Evolutionary conservation across 1,140 invertebrate genomes (phyloP).

Genomic region (Eubasilissa regina): DNA sequence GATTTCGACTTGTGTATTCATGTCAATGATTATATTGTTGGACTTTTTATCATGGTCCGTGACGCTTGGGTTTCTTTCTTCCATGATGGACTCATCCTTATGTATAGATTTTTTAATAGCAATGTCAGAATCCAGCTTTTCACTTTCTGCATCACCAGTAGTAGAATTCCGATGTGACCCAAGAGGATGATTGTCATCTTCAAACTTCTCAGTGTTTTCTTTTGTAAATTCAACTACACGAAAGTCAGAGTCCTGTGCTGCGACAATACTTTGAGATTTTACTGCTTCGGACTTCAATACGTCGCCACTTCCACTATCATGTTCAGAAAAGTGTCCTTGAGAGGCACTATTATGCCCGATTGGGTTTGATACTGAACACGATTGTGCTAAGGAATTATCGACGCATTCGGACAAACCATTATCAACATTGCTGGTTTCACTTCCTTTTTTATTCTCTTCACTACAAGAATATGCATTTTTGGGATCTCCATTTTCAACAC

Average conservation of each 20-base stretch:
- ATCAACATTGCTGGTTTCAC: not conserved
- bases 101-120: no score
- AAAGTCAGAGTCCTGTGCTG: no score
- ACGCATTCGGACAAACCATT: conserved; percentile 12
- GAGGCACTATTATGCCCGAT: not conserved
- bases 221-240: no score
- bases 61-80: not conserved
- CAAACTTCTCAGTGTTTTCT: no score
- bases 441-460: conserved; percentile 12
- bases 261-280: no score
- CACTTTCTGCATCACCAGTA: no score
- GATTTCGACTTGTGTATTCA: not conserved
- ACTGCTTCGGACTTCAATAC: no score
- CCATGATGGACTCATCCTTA: not conserved
- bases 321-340: conserved; percentile 10
- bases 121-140: no score
- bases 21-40: not conserved
- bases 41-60: not conserved
- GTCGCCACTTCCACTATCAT: not conserved
- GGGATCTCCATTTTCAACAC: conserved; percentile 24
- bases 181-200: no score
- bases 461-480: not conserved
- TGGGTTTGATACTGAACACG: not conserved
- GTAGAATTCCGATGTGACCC: no score
- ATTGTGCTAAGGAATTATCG: not conserved